These are phyloP conservation scores for Myopa testacea DNA, from an alignment of 2,888 invertebrate species.

Conservation along the genomic window DNA sequence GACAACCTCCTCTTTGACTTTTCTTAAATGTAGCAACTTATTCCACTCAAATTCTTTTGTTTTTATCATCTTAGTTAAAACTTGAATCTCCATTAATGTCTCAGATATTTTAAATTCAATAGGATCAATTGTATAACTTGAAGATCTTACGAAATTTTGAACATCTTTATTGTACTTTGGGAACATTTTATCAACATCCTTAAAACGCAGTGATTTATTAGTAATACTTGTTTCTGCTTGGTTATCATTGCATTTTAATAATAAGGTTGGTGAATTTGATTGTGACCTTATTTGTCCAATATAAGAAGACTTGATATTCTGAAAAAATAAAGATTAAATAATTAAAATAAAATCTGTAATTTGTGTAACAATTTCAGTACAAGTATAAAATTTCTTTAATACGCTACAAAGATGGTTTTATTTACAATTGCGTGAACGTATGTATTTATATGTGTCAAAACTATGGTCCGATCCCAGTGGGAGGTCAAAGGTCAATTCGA, in stretches of 20 bases:
- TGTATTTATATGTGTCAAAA: too few relatives aligned
- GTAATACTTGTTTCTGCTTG: neutral
- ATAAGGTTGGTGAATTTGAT: conserved; percentile 20
- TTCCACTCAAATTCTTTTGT: conserved; percentile 91
- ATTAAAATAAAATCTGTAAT: neutral
- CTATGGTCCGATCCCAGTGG: too few relatives aligned
- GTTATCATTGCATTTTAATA: conserved; percentile 2
- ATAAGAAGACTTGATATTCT: neutral
- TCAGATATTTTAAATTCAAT: conserved; percentile 76
- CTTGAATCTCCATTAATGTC: conserved; percentile 76
- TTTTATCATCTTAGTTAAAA: conserved; percentile 79
- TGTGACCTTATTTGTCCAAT: neutral
- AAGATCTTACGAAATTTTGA: conserved; percentile 65
- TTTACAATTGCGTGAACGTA: too few relatives aligned
- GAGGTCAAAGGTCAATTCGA: too few relatives aligned
- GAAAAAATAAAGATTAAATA: neutral
- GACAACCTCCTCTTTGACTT: conserved; percentile 85
- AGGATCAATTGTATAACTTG: conserved; percentile 73
- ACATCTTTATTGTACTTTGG: conserved; percentile 51
- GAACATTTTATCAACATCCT: conserved; percentile 56
- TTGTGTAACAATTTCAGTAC: neutral
- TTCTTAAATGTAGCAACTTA: conserved; percentile 82
- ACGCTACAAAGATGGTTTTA: too few relatives aligned
- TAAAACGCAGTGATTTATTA: conserved; percentile 53
- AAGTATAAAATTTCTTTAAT: too few relatives aligned